Evolutionary conservation across 2,113 vertebrate species (phyloP), one percentile per base, ranked within the genome.

Genomic region (Leptosomus discolor): DNA sequence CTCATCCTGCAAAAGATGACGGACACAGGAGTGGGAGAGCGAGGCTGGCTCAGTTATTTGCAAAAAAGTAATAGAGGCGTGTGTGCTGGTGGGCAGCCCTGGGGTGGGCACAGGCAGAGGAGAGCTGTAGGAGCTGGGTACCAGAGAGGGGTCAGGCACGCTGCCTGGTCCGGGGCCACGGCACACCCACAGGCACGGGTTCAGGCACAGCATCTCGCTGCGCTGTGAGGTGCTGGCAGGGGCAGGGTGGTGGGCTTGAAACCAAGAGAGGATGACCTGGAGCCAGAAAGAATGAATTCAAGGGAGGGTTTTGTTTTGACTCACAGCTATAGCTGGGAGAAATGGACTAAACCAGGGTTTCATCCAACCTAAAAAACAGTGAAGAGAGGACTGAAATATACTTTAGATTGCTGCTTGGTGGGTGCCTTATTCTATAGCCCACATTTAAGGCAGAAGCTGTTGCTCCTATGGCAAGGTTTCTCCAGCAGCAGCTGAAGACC

Each of bases 41-140:
- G 12, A 74, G 15, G 21, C 2, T 27, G 58, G 34, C 6, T 82
- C 5, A 0, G 46, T 70, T 75, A 6, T 70, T 61, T 54, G 88
- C 63, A 12, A 41, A 21, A 73, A 74, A 18, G 5, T 5, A 3
- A 23, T 19, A 5, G 0, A 4, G 22, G 23, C 1, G 3, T 26
- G 61, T 13, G 60, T 18, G 2, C 5, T 22, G 37, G 23, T 0
- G 4, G 78, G 65, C 32, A 65, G 67, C n/a, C 43, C 41, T 2
- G 15, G 57, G 34, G 16, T 0, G 3, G 41, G 53, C 1, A 0
- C 18, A 45, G 77, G 18, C 27, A 34, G 18, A 2, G 15, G 34
- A 11, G 13, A 69, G 23, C 9, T 36, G 0, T 3, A 18, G 63
- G 32, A 81, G 63, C 48, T 5, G 17, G 37, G 12, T 8, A 26